Evolutionary conservation across 2,888 invertebrate genomes (phyloP), one percentile per base, ranked within the genome.

Genomic region (Latheticus oryzae): DNA sequence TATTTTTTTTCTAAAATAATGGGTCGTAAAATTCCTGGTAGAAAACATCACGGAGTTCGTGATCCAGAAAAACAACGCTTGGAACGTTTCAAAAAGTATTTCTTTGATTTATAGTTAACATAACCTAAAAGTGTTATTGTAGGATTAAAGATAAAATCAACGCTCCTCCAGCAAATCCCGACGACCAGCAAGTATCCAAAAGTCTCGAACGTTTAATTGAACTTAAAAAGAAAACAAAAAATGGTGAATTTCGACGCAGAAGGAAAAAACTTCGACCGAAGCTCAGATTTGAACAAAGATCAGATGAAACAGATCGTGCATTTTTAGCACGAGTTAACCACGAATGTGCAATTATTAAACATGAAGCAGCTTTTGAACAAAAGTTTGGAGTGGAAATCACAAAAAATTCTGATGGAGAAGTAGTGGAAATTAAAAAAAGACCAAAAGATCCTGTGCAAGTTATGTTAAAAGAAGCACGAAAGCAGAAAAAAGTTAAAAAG

Each of bases 1-100:
- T n/a, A n/a, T n/a, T n/a, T n/a, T n/a, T n/a, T n/a, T n/a, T n/a
- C n/a, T n/a, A n/a, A n/a, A n/a, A n/a, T n/a, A 76, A 89, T 88
- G 87, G 86, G 87, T 35, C 80, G 91, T 37, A 92, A 91, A 84
- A 92, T 92, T 72, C 91, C 91, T 15, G 88, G 88, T 15, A 87
- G 89, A 66, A 92, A 91, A 76, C 92, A 92, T 71, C 84, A 85
- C 60, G 90, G 90, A 12, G 83, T 91, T 1, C 88, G 89, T 72
- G 91, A 93, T 79, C 91, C 91, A 1, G 75, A 87, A 13, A 85
- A 86, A 69, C 92, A 93, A 75, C 83, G 83, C 61, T 86, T 83
- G 3, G 80, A 80, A 67, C 82, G 87, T 61, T 75, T 85, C 38
- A 81, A 83, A 67, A 85, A 83, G 92, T 91, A 81, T 70, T 73